Evolutionary conservation across 2,113 vertebrate species (phyloP), one percentile per base, ranked within the genome.

Genomic region (Pipa parva): DNA sequence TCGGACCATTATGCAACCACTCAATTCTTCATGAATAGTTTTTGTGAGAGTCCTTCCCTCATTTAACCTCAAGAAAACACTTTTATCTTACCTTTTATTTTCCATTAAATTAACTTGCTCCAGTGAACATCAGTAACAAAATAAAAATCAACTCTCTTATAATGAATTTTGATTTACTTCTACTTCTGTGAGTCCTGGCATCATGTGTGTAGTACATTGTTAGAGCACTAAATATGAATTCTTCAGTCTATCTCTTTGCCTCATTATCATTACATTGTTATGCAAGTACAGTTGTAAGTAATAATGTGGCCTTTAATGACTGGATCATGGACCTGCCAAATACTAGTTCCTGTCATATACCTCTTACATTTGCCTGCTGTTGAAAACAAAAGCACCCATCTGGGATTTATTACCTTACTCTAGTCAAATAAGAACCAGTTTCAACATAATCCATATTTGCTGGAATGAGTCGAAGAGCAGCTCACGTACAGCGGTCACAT

Each of bases 261-360:
- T 80, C 71, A 65, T 69, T 42, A 15, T 13, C 17, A n/a, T 15
- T 13, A 2, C 39, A 96, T 99, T 97, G 91, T 95, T 93, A 98
- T 98, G 95, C 94, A 97, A 95, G 92, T 80, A 76, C 80, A 83
- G 93, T 93, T 91, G 90, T 92, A 90, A 92, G 95, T 98, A 97
- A 99, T 98, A 97, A 99, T 99, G 93, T 97, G 94, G 92, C 94
- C 95, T 98, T 97, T 99, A 99, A 99, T 97, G 95, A 97, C 87
- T 89, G 93, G 95, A 99, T 99, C 95, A 99, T 98, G 88, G 94
- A 97, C 93, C 93, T 97, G 95, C 95, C 95, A 99, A 92, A 91
- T 85, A 97, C 89, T 97, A 76, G 90, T 85, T 92, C 82, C 88
- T 88, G 89, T 93, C 89, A 85, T 90, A 88, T 83, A 91, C 90